These are phyloP conservation scores for Embiotoca jacksoni DNA, from an alignment of 2,113 vertebrate genomes.

Conservation along the genomic window DNA sequence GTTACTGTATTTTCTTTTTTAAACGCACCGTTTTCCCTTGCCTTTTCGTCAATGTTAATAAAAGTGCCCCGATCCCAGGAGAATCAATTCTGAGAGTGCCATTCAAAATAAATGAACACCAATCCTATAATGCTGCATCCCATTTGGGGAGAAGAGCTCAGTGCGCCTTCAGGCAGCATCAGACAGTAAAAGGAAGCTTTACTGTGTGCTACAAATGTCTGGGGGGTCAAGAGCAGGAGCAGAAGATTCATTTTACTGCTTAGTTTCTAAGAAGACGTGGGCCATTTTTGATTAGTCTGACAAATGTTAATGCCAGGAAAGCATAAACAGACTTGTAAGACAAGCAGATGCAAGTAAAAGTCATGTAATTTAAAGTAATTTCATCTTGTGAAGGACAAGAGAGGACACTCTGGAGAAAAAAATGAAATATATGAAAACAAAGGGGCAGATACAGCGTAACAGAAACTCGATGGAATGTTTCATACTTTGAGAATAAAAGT, in stretches of 20 bases:
- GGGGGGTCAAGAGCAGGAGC: conserved; percentile 37
- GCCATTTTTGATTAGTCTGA: conserved; percentile 63
- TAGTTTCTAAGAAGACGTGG: conserved; percentile 17
- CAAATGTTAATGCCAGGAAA: conserved; percentile 50
- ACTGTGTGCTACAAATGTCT: conserved; percentile 56
- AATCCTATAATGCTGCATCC: conserved; percentile 51
- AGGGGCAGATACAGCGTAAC: not conserved
- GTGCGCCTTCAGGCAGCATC: conserved; percentile 33
- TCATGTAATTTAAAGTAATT: conserved; percentile 59
- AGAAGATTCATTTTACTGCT: conserved; percentile 55
- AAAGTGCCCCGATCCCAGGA: conserved; percentile 36
- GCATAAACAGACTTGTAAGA: conserved; percentile 36
- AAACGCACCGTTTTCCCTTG: conserved; percentile 15
- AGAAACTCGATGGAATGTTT: conserved; percentile 46
- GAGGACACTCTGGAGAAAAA: conserved; percentile 36
- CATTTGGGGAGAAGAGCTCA: conserved; percentile 36
- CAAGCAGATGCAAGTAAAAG: conserved; percentile 42
- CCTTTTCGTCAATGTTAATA: conserved; percentile 53
- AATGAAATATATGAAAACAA: conserved; percentile 17
- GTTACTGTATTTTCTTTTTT: conserved; percentile 24
- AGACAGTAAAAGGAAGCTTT: conserved; percentile 66
- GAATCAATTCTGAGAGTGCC: conserved; percentile 40
- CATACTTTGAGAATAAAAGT: conserved; percentile 55
- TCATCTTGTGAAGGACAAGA: conserved; percentile 53
- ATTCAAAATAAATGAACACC: conserved; percentile 52